Evolutionary conservation across 1,140 invertebrate species (phyloP), one percentile per base, ranked within the genome.

Genomic region (Parapsyche elsis): DNA sequence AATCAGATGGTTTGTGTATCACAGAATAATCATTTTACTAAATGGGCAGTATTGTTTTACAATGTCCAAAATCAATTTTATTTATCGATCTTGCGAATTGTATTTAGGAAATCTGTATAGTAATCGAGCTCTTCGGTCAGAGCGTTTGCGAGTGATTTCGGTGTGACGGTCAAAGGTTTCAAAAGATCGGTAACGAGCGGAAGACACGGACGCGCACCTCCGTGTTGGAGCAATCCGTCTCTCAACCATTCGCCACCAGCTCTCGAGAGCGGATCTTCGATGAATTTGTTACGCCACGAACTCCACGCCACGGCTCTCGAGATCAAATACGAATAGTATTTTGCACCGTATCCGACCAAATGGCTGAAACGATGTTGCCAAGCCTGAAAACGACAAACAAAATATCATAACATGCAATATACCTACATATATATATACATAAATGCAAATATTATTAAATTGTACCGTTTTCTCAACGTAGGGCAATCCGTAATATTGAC

Each of bases 321-420:
- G 84, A 99, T 94, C 67, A 99, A 88, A 89, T 99, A 99, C 0
- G 98, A 95, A 87, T 99, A 99, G 89, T 99, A 99, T 88, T 98
- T 99, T 0, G 97, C 97, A 38, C 98, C 98, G 88, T 99, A 99
- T 1, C 97, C 97, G 5, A 99, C 95, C 38, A 99, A 88, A 89
- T 99, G 98, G 78, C 96, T 95, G 90, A 99, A 99, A 70, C 98
- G 90, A 79, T 98, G 91, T 86, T 99, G 98, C 96, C 97, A 99
- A 10, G 98, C 97, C 92, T 94, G 84, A 23, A 67, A 23, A 21
- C 21, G 5, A 23, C 12, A 64, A 86, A 84, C 44, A 81, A 77
- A 80, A 84, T 75, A 81, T 78, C 14, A 38, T 19, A 59, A 70
- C 70, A 24, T 9, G 74, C 71, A 79, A 26, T 45, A 46, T 21